Evolutionary conservation across 2,888 invertebrate species (phyloP).

Genomic region (Parnassius glacialis): DNA sequence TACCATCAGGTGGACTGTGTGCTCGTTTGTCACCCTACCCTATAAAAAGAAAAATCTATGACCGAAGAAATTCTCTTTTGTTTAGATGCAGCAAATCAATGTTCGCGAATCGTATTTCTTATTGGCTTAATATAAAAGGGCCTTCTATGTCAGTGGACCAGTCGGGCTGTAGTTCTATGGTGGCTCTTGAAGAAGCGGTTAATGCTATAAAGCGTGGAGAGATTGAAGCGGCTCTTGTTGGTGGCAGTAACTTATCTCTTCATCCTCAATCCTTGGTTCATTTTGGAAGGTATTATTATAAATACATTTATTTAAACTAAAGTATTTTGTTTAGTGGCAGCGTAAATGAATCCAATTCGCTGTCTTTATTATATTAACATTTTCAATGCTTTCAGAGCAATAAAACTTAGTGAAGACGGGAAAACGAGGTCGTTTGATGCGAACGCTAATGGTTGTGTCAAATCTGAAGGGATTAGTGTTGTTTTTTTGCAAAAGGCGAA

Average conservation of each 20-base stretch:
- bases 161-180: slow-evolving; percentile 43
- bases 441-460: slow-evolving; percentile 84
- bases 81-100: slow-evolving; percentile 45
- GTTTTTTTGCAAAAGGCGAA: slow-evolving; percentile 84
- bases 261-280: slow-evolving; percentile 58
- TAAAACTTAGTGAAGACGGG: slow-evolving; percentile 86
- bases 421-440: slow-evolving; percentile 92
- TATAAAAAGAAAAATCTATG: too few species aligned
- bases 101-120: slow-evolving; percentile 31
- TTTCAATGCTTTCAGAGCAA: slow-evolving; percentile 36
- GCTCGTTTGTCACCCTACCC: too few species aligned
- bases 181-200: slow-evolving; percentile 47
- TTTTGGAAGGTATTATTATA: slow-evolving; percentile 31
- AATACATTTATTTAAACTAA: background rate
- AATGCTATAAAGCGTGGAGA: slow-evolving; percentile 45
- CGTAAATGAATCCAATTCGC: too few species aligned
- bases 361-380: background rate
- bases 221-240: slow-evolving; percentile 79
- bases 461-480: slow-evolving; percentile 85
- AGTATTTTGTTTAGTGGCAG: too few species aligned
- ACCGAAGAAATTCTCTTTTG: background rate
- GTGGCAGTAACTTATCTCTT: slow-evolving; percentile 76
- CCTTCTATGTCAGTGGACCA: slow-evolving; percentile 12
- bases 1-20: too few species aligned
- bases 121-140: background rate